Base-by-base conservation (phyloP, 2,888 invertebrate genomes). In the Philaethria dido region DNA sequence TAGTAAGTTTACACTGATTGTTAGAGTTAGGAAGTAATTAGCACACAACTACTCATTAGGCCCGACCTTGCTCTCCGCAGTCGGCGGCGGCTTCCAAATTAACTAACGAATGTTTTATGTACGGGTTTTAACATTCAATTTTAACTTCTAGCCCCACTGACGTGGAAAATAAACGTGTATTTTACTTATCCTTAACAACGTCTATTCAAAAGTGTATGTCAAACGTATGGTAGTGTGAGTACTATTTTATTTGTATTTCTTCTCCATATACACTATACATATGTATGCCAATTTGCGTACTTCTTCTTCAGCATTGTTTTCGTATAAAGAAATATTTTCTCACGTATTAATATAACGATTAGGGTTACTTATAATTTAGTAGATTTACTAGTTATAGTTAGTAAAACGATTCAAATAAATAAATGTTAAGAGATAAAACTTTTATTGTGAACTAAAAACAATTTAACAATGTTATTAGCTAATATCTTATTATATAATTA, bases 21-120 rank as follows among this genome's bases (percentile, higher is more conserved):
- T 44, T 13, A 9, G 6, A 16, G 11, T 14, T 18, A 50, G 64
- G 64, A 60, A 60, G 57, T 65, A 65, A 59, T 60, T 50, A 65
- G 20, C 18, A 18, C 36, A 48, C 48, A 20, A 50, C 22, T 20
- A 25, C 29, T 59, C 59, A 59, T 64, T 59, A 64, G 42, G 20
- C 59, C 3, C 29, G 59, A 50, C 59, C 64, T 64, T 44, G 64
- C 50, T 36, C 33, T 42, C 25, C n/a, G n/a, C n/a, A n/a, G n/a
- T 13, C 29, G 16, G 16, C 42, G 18, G 39, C 50, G 48, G 18
- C 64, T 59, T 42, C 42, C 48, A 64, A 64, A 64, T 59, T 50
- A 39, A 48, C 18, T 13, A 25, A 44, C 18, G 11, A 13, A 36
- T 2, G 39, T 13, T 39, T 13, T 11, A 3, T 13, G 13, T 39